These are phyloP conservation scores for Leptopilina boulardi DNA, from an alignment of 1,140 invertebrate genomes.

Conservation along the genomic window DNA sequence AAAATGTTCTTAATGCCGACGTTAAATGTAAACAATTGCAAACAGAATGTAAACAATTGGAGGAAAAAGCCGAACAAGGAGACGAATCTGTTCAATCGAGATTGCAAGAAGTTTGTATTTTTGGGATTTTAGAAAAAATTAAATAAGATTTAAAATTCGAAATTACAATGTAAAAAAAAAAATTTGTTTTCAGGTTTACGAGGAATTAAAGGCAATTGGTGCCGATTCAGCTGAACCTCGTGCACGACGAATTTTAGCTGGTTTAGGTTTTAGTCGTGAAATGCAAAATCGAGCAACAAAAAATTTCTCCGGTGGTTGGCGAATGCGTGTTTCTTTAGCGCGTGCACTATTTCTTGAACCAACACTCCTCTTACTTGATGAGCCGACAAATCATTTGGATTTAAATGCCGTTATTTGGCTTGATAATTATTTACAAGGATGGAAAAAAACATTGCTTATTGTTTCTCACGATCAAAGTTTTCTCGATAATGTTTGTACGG, in stretches of 20 bases:
- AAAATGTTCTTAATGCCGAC: conserved; percentile 95
- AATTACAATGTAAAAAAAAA: background rate
- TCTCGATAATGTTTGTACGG: conserved; percentile 99
- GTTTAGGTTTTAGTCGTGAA: conserved; percentile 95
- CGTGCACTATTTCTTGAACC: conserved; percentile 94
- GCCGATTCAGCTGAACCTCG: conserved; percentile 97
- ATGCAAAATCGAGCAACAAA: conserved; percentile 97
- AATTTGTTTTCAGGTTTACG: conserved; percentile 84
- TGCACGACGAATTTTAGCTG: conserved; percentile 95
- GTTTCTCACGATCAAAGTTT: conserved; percentile 99
- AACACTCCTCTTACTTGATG: conserved; percentile 95
- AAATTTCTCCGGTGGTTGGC: conserved; percentile 98
- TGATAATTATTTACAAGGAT: conserved; percentile 97
- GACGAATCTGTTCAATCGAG: conserved; percentile 84
- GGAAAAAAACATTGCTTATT: conserved; percentile 98
- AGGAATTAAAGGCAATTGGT: conserved; percentile 96
- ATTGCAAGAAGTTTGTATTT: conserved; percentile 85
- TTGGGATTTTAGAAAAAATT: background rate
- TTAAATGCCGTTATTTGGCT: conserved; percentile 99
- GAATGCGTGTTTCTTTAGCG: conserved; percentile 98
- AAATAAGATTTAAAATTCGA: background rate
- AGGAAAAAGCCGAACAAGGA: conserved; percentile 82
- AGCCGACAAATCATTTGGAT: conserved; percentile 97
- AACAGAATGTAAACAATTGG: conserved; percentile 89
- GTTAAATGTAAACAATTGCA: conserved; percentile 89